These are phyloP conservation scores for Natator depressus DNA, from an alignment of 2,113 vertebrate species.

Conservation along the genomic window DNA sequence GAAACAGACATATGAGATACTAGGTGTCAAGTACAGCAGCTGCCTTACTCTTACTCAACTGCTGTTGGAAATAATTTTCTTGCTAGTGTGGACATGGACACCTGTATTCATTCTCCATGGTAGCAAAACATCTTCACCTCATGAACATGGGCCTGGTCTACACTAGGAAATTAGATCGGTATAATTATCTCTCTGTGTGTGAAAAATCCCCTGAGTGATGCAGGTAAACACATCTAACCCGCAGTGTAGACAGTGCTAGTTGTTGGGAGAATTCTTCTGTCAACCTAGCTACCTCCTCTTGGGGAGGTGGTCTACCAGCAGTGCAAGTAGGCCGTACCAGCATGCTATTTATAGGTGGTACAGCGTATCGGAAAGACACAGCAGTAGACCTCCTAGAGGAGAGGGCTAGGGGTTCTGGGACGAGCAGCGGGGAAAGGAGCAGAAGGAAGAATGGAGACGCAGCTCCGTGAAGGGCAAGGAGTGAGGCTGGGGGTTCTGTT, in stretches of 20 bases:
- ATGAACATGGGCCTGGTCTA: too few species aligned
- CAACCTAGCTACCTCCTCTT: neutral
- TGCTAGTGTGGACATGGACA: neutral
- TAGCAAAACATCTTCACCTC: neutral
- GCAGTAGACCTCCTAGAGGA: too few species aligned
- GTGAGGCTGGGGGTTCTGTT: too few species aligned
- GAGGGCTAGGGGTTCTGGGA: too few species aligned
- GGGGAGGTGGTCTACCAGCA: neutral
- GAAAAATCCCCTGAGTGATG: neutral
- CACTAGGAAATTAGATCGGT: neutral
- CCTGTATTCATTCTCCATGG: neutral
- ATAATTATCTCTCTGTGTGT: neutral
- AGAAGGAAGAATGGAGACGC: too few species aligned
- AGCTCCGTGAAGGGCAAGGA: too few species aligned
- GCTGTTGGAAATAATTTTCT: neutral
- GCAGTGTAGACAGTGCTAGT: neutral
- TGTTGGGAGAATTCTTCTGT: too few species aligned
- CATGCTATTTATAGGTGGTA: too few species aligned
- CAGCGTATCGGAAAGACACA: too few species aligned
- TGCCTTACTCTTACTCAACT: neutral
- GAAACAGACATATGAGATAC: neutral
- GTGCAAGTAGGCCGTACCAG: too few species aligned
- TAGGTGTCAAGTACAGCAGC: accelerated
- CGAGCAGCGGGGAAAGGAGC: too few species aligned
- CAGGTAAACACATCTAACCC: too few species aligned